phyloP scores from a whole-genome alignment of 2,797 vertebrate genomes.

The Argyrosomus regius region DNA sequence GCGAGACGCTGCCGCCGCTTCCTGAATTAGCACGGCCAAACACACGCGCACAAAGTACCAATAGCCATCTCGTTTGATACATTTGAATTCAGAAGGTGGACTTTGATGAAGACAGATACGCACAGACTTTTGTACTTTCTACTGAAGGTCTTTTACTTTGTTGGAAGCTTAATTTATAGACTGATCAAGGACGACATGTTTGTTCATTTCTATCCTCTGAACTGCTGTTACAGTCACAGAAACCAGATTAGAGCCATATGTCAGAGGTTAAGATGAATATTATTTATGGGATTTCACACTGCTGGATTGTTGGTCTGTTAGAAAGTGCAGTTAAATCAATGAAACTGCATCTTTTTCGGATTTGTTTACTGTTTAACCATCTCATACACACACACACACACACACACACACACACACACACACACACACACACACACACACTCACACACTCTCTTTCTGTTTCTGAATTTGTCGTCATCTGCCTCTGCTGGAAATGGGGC shows the following conservation, averaged over 20 bases:
- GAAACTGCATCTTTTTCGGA: constrained; percentile 13
- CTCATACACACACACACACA: constrained; percentile 7
- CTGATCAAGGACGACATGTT: constrained; percentile 10
- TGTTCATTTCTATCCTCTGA: constrained; percentile 28
- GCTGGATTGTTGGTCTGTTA: constrained; percentile 25
- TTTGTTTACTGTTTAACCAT: constrained; percentile 7
- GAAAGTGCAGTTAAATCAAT: constrained; percentile 18
- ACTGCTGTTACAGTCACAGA: constrained; percentile 29
- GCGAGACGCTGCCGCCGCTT: constrained; percentile 92
- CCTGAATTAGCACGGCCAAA: constrained; percentile 86
- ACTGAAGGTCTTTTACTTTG: constrained; percentile 31
- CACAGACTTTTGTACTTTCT: constrained; percentile 34
- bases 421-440: background rate
- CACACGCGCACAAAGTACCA: background rate
- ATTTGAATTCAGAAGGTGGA: constrained; percentile 40
- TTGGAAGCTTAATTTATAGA: constrained; percentile 38
- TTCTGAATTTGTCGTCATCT: constrained; percentile 8
- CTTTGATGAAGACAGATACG: background rate
- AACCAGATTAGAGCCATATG: constrained; percentile 62
- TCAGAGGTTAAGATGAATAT: constrained; percentile 27
- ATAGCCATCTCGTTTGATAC: constrained; percentile 39
- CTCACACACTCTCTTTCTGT: constrained; percentile 8
- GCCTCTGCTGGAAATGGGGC: constrained; percentile 48
- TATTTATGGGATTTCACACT: constrained; percentile 51
- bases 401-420: background rate